Percentiles rank a stretch among this genome's conserved stretches.
Evolutionary conservation across 2,113 vertebrate genomes (phyloP).

Genomic region (Aldabrachelys gigantea): DNA sequence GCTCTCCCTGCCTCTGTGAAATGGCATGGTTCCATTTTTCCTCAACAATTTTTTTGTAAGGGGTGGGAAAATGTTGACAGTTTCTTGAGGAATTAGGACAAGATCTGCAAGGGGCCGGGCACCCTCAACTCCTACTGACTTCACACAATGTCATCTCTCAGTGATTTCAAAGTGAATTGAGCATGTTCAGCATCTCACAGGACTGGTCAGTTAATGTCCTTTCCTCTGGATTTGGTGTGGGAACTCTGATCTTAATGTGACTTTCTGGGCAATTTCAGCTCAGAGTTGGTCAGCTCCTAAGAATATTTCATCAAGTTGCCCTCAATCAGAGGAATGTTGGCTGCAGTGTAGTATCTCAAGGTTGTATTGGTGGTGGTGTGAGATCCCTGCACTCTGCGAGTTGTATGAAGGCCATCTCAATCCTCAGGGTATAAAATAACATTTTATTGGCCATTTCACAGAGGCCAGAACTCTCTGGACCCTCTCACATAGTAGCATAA

Average conservation of each 20-base stretch:
- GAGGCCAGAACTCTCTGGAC: not conserved
- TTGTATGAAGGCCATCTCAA: slow-evolving; percentile 65
- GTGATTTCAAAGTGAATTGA: not conserved
- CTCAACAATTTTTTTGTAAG: not conserved
- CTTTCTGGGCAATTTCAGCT: slow-evolving; percentile 12
- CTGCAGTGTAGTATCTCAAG: not conserved
- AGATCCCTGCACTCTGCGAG: slow-evolving; percentile 41
- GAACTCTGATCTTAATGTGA: not conserved
- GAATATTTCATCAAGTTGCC: slow-evolving; percentile 57
- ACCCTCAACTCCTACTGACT: not conserved
- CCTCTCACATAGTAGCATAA: not conserved
- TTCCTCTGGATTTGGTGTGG: not conserved
- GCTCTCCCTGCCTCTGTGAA: not conserved
- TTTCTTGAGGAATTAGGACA: not conserved
- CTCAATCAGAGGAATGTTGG: slow-evolving; percentile 27
- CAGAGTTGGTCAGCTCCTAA: slow-evolving; percentile 17
- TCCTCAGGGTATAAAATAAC: slow-evolving; percentile 64
- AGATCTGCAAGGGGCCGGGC: not conserved
- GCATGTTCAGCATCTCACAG: not conserved
- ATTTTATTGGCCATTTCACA: not conserved
- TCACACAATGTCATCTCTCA: not conserved
- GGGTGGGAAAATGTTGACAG: not conserved
- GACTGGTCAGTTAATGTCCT: not conserved
- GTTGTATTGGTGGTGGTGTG: slow-evolving; percentile 31
- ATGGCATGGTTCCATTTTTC: not conserved